Base-by-base conservation (phyloP, 2,113 vertebrate species). In the Copsychus sechellarum region DNA sequence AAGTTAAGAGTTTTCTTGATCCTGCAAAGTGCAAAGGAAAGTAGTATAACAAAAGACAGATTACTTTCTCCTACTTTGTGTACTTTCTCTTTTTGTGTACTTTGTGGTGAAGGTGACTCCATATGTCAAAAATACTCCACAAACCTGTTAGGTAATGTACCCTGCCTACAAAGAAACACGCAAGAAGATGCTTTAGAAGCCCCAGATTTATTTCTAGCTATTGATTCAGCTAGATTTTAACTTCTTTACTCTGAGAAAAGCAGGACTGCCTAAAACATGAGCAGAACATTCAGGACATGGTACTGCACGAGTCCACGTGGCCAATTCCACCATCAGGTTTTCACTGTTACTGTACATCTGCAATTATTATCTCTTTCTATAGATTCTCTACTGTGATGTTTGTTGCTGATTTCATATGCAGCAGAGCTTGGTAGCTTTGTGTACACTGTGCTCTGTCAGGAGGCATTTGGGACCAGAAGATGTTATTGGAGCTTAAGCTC, bases 381-480 rank as follows among this genome's bases (percentile, higher is more conserved):
- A 61, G 47, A 66, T 76, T 91, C 33, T 40, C 56, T 72, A 28
- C 69, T 56, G 9, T 69, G 48, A 56, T 86, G 15, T 36, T n/a
- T 54, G 50, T 57, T 92, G 25, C 23, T 88, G 60, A 88, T 95
- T 93, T 89, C 34, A 53, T 43, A 90, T 56, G 56, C 66, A 82
- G 77, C 71, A 86, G 66, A 72, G 40, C 29, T 82, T 53, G 33
- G 51, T 78, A 82, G 21, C 82, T 61, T 80, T 93, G 58, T 89
- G 71, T 53, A 60, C 79, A n/a, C 22, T 47, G 43, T 69, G 42
- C 38, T 53, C 65, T 92, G 51, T 82, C 60, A 90, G 65, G 79
- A 87, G 84, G n/a, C 56, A 33, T 93, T 89, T 91, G 91, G 73
- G 86, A 95, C 47, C 43, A 54, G 65, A 89, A 88, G 38, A 93